These are phyloP conservation scores for Microctenopoma stevenorrisi DNA, from an alignment of 2,797 vertebrate genomes.

Conservation along the genomic window DNA sequence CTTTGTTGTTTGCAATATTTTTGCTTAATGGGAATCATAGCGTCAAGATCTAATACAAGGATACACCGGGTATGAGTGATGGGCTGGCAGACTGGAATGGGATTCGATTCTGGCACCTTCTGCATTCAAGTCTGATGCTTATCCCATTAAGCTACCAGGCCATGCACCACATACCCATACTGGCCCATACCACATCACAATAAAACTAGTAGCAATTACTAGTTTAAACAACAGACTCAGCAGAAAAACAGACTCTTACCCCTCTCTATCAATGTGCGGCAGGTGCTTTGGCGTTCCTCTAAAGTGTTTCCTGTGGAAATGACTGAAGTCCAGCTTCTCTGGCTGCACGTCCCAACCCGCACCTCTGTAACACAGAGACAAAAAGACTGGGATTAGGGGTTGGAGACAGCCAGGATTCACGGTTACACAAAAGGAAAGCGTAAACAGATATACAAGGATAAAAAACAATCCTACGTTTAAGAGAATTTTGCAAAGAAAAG, in stretches of 20 bases:
- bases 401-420: not conserved
- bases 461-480: not conserved
- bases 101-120: too few species aligned
- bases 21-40: too few species aligned
- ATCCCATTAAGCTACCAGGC: too few species aligned
- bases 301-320: constrained; percentile 90
- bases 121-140: too few species aligned
- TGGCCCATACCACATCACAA: too few species aligned
- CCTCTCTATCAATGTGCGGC: constrained; percentile 95
- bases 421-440: not conserved
- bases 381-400: not conserved
- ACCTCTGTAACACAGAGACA: constrained; percentile 77
- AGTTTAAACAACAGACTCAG: not conserved
- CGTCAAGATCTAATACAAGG: too few species aligned
- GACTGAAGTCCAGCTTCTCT: constrained; percentile 96
- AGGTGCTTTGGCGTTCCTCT: constrained; percentile 90
- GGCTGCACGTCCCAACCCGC: constrained; percentile 97
- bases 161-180: too few species aligned
- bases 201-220: too few species aligned
- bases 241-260: constrained; percentile 77
- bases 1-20: too few species aligned
- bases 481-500: not conserved
- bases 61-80: too few species aligned
- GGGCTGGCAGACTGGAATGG: too few species aligned
- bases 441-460: not conserved